Percentiles rank a stretch among this genome's conserved stretches.
Evolutionary conservation across 2,888 invertebrate genomes (phyloP).

Genomic region (Bombyx huttoni): DNA sequence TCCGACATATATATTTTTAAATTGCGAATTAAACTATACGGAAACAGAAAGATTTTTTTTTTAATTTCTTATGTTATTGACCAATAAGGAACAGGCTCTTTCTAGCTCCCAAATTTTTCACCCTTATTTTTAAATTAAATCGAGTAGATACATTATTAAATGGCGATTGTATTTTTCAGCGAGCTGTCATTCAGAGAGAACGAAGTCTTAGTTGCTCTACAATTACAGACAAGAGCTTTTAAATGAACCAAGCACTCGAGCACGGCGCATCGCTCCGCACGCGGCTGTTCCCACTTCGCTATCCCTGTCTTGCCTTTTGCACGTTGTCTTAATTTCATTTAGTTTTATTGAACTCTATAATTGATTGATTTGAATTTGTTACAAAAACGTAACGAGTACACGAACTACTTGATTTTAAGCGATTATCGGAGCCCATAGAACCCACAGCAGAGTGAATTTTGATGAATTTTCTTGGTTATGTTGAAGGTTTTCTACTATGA

Average conservation of each 20-base stretch:
- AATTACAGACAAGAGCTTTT: slow-evolving; percentile 71
- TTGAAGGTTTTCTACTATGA: too few relatives aligned
- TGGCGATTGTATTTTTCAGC: slow-evolving; percentile 39
- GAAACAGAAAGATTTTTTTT: too few relatives aligned
- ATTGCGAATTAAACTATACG: too few relatives aligned
- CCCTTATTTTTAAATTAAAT: too few relatives aligned
- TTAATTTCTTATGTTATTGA: too few relatives aligned
- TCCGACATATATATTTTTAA: too few relatives aligned
- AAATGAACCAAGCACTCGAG: slow-evolving; percentile 70
- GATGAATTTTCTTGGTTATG: too few relatives aligned
- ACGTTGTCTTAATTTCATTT: slow-evolving; percentile 53
- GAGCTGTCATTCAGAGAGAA: slow-evolving; percentile 46
- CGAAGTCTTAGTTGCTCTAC: slow-evolving; percentile 64
- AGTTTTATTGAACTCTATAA: not conserved
- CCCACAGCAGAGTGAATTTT: too few relatives aligned
- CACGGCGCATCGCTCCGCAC: slow-evolving; percentile 64
- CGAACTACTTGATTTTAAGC: too few relatives aligned
- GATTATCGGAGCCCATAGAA: too few relatives aligned
- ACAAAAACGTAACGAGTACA: slow-evolving; percentile 10
- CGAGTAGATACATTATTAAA: not conserved
- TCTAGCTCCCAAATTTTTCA: too few relatives aligned
- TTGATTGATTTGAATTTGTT: slow-evolving; percentile 1
- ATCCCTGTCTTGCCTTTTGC: slow-evolving; percentile 32
- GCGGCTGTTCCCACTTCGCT: slow-evolving; percentile 49
- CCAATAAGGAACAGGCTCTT: too few relatives aligned